A percentile compares a stretch with the other conserved stretches of the same genome.
Evolutionary conservation across 2,113 vertebrate species (phyloP).

Genomic region (Meleagris gallopavo): DNA sequence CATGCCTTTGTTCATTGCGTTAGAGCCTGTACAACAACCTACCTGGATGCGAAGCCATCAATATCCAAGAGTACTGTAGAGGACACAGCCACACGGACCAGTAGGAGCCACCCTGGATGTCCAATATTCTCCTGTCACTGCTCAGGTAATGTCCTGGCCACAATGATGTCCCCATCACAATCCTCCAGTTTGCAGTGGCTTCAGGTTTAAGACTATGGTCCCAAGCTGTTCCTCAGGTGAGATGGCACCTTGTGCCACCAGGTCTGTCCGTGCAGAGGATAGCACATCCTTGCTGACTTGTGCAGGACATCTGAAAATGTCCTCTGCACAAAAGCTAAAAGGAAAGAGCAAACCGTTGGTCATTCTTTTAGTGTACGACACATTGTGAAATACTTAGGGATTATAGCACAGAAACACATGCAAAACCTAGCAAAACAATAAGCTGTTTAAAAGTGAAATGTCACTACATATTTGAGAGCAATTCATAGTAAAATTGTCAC

Average conservation of each 20-base stretch:
- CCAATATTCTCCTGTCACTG: background rate
- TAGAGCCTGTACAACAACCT: background rate
- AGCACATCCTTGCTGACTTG: background rate
- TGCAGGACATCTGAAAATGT: background rate
- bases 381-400: background rate
- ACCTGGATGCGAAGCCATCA: background rate
- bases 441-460: background rate
- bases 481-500: background rate
- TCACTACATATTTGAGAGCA: background rate
- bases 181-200: background rate
- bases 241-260: background rate
- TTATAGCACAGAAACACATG: background rate
- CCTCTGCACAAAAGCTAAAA: background rate
- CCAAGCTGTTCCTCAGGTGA: background rate
- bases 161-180: background rate
- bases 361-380: background rate
- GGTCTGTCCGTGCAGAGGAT: background rate
- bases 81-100: background rate
- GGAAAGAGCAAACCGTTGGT: background rate
- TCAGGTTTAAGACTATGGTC: background rate
- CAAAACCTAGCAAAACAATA: background rate
- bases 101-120: background rate
- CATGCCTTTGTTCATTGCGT: fast-evolving
- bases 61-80: background rate
- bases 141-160: background rate